Base-by-base conservation (phyloP, 2,888 invertebrate genomes). In the Pedicia rivosa region DNA sequence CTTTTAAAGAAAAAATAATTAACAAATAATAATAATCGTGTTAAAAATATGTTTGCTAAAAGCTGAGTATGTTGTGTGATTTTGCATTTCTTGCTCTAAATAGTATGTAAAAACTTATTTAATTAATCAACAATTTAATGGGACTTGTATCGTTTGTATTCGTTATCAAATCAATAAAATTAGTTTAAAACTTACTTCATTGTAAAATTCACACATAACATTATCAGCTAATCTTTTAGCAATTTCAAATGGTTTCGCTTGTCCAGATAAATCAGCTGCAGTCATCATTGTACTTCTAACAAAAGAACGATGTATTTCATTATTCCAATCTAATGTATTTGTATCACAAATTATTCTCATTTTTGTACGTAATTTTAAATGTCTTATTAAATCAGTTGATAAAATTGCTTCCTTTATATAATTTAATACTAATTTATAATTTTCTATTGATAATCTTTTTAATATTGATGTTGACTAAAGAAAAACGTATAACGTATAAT, bases 251-350 rank as follows among this genome's bases (percentile, higher is more conserved):
- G 72, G 69, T 46, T 74, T 74, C 44, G 69, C 70, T 40, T 59
- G 57, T 1, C 70, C 72, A 0, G 72, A 71, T 28, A 74, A 54
- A 49, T 74, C 74, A 42, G 69, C 66, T 2, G 67, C 64, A 1
- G 72, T 74, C 72, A 75, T 74, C 51, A 63, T 56, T 7, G 64
- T 50, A 10, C 67, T 65, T 59, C 71, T 72, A 6, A 72, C 49
- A 47, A 72, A 56, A 30, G 50, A 56, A 39, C 70, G 58, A 46
- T 74, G 73, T 3, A 54, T 43, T 8, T 47, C 48, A 43, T 68
- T 63, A 0, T 52, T 47, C 64, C 67, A 68, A 46, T 70, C 63
- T 45, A 72, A 68, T 10, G 1, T 6, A 10, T 46, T 35, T 1
- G 68, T 66, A 0, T 63, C 56, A 2, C 67, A 47, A 1, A 72